Evolutionary conservation across 2,888 invertebrate genomes (phyloP).

Genomic region (Synergus gifuensis): DNA sequence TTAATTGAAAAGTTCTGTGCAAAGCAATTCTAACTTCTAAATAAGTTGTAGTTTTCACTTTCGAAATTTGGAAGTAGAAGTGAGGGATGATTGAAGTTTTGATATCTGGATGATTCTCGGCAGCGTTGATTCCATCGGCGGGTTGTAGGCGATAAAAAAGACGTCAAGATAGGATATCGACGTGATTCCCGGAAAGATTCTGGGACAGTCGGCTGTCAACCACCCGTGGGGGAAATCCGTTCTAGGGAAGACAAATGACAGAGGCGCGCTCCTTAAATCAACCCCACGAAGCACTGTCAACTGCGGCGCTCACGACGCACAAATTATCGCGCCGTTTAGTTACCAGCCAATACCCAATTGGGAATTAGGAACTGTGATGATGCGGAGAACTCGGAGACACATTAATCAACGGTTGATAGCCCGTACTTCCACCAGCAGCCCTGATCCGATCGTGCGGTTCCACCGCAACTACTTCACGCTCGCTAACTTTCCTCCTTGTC

Average conservation of each 20-base stretch:
- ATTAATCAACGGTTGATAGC: constrained; percentile 24
- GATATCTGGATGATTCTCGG: background rate
- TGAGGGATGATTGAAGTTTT: background rate
- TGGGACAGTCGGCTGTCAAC: constrained; percentile 46
- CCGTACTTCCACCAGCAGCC: background rate
- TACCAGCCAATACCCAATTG: constrained; percentile 63
- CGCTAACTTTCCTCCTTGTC: background rate
- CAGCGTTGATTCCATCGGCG: constrained; percentile 2
- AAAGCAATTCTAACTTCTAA: background rate
- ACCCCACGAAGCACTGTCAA: constrained; percentile 58
- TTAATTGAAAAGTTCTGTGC: background rate
- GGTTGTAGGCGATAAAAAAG: constrained; percentile 31
- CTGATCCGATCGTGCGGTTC: background rate
- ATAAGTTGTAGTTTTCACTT: background rate
- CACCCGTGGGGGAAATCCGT: constrained; percentile 53
- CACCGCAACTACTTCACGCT: background rate
- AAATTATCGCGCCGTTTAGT: constrained; percentile 69
- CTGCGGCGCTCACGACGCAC: constrained; percentile 59
- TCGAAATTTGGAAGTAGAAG: background rate
- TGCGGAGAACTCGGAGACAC: background rate
- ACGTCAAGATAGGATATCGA: background rate
- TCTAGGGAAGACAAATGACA: constrained; percentile 58
- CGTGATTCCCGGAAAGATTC: constrained; percentile 32
- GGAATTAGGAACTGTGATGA: constrained; percentile 6
- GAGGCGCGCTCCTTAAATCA: constrained; percentile 68